Evolutionary conservation across 2,113 vertebrate species (phyloP).

Genomic region (Columbina picui): DNA sequence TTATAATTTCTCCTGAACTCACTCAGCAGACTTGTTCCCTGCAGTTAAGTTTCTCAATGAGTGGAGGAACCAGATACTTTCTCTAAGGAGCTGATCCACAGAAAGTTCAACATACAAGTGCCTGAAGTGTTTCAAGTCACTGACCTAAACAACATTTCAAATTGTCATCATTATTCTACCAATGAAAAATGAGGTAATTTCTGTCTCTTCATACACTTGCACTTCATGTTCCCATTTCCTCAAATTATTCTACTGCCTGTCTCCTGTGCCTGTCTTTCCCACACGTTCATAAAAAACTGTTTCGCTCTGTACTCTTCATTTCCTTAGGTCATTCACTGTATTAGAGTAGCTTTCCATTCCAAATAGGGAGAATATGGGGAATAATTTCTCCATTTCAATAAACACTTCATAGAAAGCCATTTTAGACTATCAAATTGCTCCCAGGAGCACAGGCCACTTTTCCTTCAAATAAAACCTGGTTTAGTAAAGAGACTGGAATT

Average conservation of each 20-base stretch:
- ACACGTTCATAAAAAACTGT: not conserved
- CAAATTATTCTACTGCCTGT: not conserved
- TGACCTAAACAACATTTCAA: not conserved
- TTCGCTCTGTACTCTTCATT: not conserved
- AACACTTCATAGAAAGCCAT: conserved; percentile 28
- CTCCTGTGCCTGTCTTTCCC: not conserved
- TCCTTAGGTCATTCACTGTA: not conserved
- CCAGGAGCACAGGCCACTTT: conserved; percentile 14
- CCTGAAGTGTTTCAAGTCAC: not conserved
- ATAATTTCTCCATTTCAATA: conserved; percentile 48
- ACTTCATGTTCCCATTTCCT: not conserved
- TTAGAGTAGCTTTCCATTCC: conserved; percentile 40
- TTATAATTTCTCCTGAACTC: not conserved
- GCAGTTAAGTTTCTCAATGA: not conserved
- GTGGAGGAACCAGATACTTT: not conserved
- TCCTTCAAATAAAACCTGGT: conserved; percentile 6
- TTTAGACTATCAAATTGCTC: conserved; percentile 43
- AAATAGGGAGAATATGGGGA: not conserved
- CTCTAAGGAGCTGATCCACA: not conserved
- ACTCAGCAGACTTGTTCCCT: not conserved
- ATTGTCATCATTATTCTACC: not conserved
- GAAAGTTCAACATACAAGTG: not conserved
- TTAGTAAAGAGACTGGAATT: conserved; percentile 11
- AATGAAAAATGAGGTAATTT: not conserved
- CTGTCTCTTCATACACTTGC: not conserved